phyloP scores from a whole-genome alignment of 2,113 vertebrate species.

The Siniperca knerii region DNA sequence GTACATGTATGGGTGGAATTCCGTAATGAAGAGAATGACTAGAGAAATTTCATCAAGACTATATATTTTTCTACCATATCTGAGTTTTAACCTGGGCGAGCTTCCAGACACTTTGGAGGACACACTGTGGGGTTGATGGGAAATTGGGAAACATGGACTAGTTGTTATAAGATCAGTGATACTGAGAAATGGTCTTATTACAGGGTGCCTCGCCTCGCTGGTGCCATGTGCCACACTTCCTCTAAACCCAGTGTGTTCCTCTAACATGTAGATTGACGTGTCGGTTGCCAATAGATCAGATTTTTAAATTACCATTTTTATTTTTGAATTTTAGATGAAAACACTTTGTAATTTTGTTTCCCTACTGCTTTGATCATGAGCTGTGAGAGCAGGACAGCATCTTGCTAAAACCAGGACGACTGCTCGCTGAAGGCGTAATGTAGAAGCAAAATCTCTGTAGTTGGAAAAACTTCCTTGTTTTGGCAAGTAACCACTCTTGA shows the following conservation, averaged over 20 bases:
- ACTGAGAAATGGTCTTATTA: slow-evolving; percentile 19
- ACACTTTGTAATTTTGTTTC: slow-evolving; percentile 88
- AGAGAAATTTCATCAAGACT: slow-evolving; percentile 85
- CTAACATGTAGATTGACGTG: slow-evolving; percentile 62
- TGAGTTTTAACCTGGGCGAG: slow-evolving; percentile 81
- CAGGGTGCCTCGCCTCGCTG: slow-evolving; percentile 6
- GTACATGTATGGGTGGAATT: slow-evolving; percentile 82
- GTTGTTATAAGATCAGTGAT: slow-evolving; percentile 13
- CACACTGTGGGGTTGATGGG: slow-evolving; percentile 32
- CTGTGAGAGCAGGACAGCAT: slow-evolving; percentile 47
- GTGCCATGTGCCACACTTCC: slow-evolving; percentile 48
- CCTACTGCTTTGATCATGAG: slow-evolving; percentile 73
- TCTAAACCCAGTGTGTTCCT: slow-evolving; percentile 36
- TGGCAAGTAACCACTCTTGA: slow-evolving; percentile 47
- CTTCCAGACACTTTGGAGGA: slow-evolving; percentile 69
- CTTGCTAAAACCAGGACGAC: slow-evolving; percentile 41
- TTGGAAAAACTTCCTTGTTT: slow-evolving; percentile 41
- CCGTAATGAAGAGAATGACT: slow-evolving; percentile 80
- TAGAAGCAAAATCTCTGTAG: slow-evolving; percentile 5
- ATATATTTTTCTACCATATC: slow-evolving; percentile 90
- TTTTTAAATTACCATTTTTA: slow-evolving; percentile 78
- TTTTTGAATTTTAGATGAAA: slow-evolving; percentile 81
- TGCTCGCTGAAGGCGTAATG: slow-evolving; percentile 5
- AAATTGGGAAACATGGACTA: neutral
- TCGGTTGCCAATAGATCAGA: slow-evolving; percentile 77